phyloP scores from a whole-genome alignment of 2,888 invertebrate genomes.

The Odontothrips loti region DNA sequence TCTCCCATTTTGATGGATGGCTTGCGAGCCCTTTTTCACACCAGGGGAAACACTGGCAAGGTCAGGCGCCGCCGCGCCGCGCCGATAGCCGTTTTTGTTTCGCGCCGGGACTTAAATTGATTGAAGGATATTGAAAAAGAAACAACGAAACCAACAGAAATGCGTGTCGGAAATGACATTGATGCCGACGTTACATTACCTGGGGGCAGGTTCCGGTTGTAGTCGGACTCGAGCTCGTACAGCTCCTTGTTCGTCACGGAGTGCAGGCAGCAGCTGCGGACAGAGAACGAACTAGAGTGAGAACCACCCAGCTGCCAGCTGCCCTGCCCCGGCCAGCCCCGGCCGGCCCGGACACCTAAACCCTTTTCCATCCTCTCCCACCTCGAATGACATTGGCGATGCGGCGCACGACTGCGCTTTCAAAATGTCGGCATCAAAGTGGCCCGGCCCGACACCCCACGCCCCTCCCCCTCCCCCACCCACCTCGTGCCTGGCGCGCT shows the following conservation, averaged over 20 bases:
- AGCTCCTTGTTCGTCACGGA: slow-evolving; percentile 32
- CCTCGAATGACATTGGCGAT: not conserved
- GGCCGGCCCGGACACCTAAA: not conserved
- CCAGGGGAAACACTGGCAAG: too few species aligned
- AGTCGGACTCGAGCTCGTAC: slow-evolving; percentile 41
- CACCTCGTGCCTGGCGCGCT: not conserved
- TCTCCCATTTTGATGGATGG: too few species aligned
- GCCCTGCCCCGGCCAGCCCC: not conserved
- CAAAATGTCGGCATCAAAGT: not conserved
- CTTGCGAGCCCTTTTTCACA: too few species aligned
- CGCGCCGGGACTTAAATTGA: too few species aligned
- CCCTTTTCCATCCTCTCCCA: not conserved
- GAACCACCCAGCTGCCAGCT: not conserved
- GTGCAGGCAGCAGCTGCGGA: not conserved
- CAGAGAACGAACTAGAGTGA: not conserved
- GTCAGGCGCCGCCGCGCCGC: too few species aligned
- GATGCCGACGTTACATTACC: slow-evolving; percentile 36
- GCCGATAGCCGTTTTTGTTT: too few species aligned
- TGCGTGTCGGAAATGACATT: too few species aligned
- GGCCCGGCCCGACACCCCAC: not conserved
- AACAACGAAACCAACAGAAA: too few species aligned
- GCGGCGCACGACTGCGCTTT: not conserved
- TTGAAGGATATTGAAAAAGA: too few species aligned
- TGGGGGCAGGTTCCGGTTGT: slow-evolving; percentile 43
- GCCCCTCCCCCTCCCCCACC: not conserved